Evolutionary conservation across 2,113 vertebrate species (phyloP).

Genomic region (Cyprinodon variegatus): DNA sequence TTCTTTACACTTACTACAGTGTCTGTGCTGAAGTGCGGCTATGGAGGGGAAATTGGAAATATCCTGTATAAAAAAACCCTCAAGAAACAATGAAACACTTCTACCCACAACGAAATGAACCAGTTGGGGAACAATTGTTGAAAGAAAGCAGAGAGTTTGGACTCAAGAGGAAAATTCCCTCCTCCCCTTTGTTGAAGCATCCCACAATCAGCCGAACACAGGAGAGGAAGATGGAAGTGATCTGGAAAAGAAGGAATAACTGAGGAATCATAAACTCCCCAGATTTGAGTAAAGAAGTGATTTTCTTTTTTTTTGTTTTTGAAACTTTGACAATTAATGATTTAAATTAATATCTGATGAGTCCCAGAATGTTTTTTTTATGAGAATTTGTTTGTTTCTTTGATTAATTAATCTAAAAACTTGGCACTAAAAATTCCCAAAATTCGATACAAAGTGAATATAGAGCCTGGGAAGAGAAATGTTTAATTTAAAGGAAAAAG

Average conservation of each 20-base stretch:
- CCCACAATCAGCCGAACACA: background rate
- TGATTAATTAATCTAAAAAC: background rate
- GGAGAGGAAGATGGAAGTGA: background rate
- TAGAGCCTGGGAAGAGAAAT: slow-evolving; percentile 19
- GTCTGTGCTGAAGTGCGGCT: background rate
- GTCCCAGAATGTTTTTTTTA: background rate
- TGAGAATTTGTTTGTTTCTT: background rate
- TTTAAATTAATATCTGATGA: background rate
- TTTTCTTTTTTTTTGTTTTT: background rate
- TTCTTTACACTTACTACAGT: too few species aligned
- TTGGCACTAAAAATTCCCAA: background rate
- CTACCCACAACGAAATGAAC: too few species aligned
- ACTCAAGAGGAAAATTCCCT: background rate
- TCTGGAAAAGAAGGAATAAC: slow-evolving; percentile 53
- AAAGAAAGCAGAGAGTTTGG: background rate
- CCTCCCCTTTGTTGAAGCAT: background rate
- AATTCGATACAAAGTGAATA: slow-evolving; percentile 4
- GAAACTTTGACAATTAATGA: background rate
- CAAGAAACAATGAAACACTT: too few species aligned
- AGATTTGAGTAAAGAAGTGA: background rate
- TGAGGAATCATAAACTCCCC: background rate
- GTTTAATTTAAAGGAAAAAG: background rate
- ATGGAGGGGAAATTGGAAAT: too few species aligned
- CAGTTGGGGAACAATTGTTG: background rate
- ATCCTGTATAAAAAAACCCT: too few species aligned